A percentile compares a stretch with the other conserved stretches of the same genome.
phyloP scores from a whole-genome alignment of 2,797 vertebrate species.

The Dicrostonyx torquatus region DNA sequence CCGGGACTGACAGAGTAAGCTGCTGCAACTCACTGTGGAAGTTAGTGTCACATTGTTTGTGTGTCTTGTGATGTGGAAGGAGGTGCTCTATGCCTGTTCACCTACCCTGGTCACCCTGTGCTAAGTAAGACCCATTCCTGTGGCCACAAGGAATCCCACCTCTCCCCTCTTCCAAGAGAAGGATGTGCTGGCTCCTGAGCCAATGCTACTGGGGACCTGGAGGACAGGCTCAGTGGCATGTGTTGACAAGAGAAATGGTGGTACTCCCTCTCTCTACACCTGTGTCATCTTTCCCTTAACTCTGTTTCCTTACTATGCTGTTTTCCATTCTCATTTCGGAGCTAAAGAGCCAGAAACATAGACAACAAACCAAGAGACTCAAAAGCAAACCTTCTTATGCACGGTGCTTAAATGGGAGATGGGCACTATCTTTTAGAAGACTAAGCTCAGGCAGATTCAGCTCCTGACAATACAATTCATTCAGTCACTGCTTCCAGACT shows the following conservation, averaged over 20 bases:
- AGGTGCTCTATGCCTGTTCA: neutral
- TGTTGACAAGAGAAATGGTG: neutral
- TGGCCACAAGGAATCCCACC: rapidly evolving
- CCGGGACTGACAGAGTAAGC: neutral
- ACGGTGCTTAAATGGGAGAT: neutral
- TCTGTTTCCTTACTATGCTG: neutral
- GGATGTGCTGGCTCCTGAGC: neutral
- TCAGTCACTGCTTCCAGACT: neutral
- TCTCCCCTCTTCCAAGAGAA: neutral
- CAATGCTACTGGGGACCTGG: rapidly evolving
- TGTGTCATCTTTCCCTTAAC: neutral
- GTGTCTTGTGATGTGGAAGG: neutral
- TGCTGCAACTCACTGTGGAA: neutral
- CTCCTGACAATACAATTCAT: neutral
- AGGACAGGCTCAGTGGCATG: neutral
- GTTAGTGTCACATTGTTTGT: neutral
- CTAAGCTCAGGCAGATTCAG: neutral
- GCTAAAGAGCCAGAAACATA: neutral
- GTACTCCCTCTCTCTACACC: neutral
- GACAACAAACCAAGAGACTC: neutral
- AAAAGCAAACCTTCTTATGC: neutral
- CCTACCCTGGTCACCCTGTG: neutral
- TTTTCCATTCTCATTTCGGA: slow-evolving; percentile 15
- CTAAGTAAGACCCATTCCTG: neutral
- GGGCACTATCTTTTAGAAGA: neutral